Conservation (phyloP, 2,113 vertebrate species). For the Eolophus roseicapilla region DNA sequence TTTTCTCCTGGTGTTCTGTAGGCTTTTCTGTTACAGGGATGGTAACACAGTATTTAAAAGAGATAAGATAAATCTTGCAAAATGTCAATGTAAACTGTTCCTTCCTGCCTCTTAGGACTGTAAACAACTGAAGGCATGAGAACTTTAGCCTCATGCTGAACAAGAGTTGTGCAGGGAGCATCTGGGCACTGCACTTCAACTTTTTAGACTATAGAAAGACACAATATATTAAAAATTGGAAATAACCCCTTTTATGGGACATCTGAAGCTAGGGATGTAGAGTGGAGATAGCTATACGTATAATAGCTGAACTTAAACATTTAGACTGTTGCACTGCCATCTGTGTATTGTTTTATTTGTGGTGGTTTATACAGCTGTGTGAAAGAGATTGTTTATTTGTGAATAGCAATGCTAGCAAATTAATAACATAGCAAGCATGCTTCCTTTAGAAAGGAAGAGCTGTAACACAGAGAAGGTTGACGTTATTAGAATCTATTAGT, state of each 20-base stretch:
- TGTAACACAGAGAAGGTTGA: neutral
- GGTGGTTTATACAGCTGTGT: neutral
- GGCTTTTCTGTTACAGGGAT: neutral
- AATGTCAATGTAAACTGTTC: neutral
- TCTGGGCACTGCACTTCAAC: neutral
- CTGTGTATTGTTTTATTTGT: neutral
- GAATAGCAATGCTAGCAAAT: constrained; percentile 1
- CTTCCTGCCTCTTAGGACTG: neutral
- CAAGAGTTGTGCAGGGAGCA: neutral
- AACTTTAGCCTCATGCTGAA: neutral
- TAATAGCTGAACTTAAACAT: neutral
- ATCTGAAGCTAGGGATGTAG: neutral
- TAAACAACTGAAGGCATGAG: neutral
- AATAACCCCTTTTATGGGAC: neutral
- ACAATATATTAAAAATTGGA: neutral
- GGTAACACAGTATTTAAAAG: neutral
- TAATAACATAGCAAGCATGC: neutral
- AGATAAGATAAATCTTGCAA: neutral
- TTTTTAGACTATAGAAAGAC: neutral
- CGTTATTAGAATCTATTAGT: neutral
- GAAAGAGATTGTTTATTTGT: neutral
- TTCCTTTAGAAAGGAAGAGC: constrained; percentile 1
- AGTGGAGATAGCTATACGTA: neutral
- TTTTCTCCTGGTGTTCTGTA: neutral
- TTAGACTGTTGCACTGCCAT: neutral